Percentiles rank a stretch among this genome's conserved stretches.
Evolutionary conservation across 1,140 invertebrate genomes (phyloP).

Genomic region (Magallana gigas): DNA sequence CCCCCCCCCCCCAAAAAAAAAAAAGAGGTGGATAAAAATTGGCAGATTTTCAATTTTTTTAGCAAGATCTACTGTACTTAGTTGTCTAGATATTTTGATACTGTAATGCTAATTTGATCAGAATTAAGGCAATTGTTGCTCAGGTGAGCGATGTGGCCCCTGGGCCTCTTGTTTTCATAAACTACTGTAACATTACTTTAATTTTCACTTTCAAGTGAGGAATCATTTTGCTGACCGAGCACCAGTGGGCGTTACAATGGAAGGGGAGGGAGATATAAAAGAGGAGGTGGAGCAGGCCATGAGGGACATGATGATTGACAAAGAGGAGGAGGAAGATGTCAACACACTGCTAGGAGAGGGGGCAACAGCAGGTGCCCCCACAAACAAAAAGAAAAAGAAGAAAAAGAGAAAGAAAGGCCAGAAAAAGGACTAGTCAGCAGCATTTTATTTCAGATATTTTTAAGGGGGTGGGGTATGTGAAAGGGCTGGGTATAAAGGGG

Average conservation of each 20-base stretch:
- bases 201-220: slow-evolving; percentile 62
- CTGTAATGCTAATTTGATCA: too few relatives aligned
- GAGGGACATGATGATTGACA: slow-evolving; percentile 39
- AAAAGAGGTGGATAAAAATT: too few relatives aligned
- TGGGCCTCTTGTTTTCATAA: too few relatives aligned
- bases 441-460: neutral
- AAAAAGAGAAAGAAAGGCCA: slow-evolving; percentile 62
- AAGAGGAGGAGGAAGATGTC: slow-evolving; percentile 56
- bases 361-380: slow-evolving; percentile 35
- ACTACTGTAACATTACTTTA: neutral
- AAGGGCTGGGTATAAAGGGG: neutral
- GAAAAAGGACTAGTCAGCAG: slow-evolving; percentile 16
- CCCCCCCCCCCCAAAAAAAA: too few relatives aligned
- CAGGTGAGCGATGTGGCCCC: too few relatives aligned
- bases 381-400: slow-evolving; percentile 60
- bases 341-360: slow-evolving; percentile 59
- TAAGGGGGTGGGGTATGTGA: neutral
- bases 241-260: slow-evolving; percentile 62
- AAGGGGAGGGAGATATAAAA: slow-evolving; percentile 61
- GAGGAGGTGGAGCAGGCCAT: slow-evolving; percentile 55
- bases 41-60: too few relatives aligned
- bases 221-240: slow-evolving; percentile 67
- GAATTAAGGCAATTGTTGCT: too few relatives aligned
- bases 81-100: too few relatives aligned
- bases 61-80: too few relatives aligned